phyloP scores from a whole-genome alignment of 2,797 vertebrate species.

The Pteronotus mesoamericanus region DNA sequence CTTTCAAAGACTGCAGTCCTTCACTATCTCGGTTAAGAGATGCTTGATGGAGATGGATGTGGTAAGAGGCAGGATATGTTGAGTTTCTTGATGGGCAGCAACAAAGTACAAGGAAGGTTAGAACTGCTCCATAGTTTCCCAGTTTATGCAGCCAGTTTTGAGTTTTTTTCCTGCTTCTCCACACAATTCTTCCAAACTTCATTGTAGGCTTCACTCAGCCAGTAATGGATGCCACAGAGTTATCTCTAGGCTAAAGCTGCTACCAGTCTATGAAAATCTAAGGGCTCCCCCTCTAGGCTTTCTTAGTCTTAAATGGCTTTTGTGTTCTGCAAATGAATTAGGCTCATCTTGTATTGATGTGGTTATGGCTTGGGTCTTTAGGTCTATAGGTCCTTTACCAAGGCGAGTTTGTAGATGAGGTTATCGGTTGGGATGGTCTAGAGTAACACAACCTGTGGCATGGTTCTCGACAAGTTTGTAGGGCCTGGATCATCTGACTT shows the following conservation, averaged over 20 bases:
- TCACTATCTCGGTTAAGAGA: background rate
- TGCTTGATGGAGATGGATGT: background rate
- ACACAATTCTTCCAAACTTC: background rate
- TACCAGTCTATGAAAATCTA: background rate
- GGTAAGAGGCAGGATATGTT: background rate
- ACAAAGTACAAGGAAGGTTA: background rate
- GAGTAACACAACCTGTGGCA: background rate
- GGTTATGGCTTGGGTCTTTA: background rate
- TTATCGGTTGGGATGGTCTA: background rate
- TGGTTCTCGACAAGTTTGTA: background rate
- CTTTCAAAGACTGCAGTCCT: conserved; percentile 1
- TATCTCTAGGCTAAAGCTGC: background rate
- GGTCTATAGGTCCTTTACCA: background rate
- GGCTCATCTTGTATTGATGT: background rate
- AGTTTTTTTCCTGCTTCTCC: conserved; percentile 6
- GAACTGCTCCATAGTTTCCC: background rate
- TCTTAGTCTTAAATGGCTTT: background rate
- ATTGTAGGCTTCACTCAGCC: background rate
- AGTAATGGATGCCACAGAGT: background rate
- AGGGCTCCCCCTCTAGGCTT: background rate
- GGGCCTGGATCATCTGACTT: background rate
- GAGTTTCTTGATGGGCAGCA: background rate
- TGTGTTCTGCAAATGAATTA: background rate
- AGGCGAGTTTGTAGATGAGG: background rate
- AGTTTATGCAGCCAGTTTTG: background rate